A percentile compares a stretch with the other conserved stretches of the same genome.
Evolutionary conservation across 2,888 invertebrate genomes (phyloP).

Genomic region (Capitulum mitella): DNA sequence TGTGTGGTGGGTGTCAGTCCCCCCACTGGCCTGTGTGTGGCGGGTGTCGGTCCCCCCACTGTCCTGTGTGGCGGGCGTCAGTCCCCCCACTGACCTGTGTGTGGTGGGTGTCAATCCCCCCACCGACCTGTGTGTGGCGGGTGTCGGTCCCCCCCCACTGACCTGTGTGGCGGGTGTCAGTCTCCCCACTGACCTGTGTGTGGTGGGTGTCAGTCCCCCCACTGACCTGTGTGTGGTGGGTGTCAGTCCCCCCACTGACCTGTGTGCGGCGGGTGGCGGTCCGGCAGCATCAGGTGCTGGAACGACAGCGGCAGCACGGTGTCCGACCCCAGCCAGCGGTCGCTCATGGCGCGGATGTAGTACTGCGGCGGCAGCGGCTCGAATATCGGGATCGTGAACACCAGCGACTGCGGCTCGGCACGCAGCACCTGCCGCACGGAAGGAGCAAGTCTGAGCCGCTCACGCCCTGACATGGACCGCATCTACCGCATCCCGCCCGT

Average conservation of each 20-base stretch:
- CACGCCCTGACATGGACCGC: too few species aligned
- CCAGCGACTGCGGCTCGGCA: slow-evolving; percentile 69
- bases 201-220: not conserved
- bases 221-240: not conserved
- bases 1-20: too few species aligned
- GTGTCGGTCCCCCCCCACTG: not conserved
- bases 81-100: too few species aligned
- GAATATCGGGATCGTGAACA: slow-evolving; percentile 89
- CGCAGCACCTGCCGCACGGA: slow-evolving; percentile 60
- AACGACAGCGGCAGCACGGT: slow-evolving; percentile 53
- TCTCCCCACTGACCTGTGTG: not conserved
- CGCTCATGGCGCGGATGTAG: slow-evolving; percentile 75
- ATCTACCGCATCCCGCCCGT: too few species aligned
- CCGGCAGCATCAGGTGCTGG: slow-evolving; percentile 81
- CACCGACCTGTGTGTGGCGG: not conserved
- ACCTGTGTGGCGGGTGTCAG: not conserved
- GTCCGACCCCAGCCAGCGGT: slow-evolving; percentile 66
- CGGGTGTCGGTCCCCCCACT: too few species aligned
- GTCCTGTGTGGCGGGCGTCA: too few species aligned
- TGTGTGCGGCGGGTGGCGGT: slow-evolving; percentile 85
- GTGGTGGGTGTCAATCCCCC: too few species aligned
- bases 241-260: slow-evolving; percentile 47
- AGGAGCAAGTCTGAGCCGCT: too few species aligned
- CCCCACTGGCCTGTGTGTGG: too few species aligned
- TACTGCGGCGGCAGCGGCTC: slow-evolving; percentile 90